Base-by-base conservation (phyloP, 1,140 invertebrate genomes). In the Eriocheir sinensis region DNA sequence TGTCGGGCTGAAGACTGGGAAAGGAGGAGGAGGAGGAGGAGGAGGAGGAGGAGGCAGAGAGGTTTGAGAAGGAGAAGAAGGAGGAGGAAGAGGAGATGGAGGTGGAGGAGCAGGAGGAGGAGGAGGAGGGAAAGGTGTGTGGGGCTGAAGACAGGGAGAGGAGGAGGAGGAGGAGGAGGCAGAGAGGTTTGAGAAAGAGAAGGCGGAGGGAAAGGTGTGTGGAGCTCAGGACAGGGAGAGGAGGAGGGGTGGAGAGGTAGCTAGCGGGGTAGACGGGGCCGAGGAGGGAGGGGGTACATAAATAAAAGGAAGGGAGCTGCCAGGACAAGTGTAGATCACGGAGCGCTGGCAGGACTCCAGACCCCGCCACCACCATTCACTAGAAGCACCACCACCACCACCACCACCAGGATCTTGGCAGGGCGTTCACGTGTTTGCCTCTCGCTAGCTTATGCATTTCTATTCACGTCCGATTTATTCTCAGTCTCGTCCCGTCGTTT, bases 361-460 rank as follows among this genome's bases (percentile, higher is more conserved):
- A 27, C 53, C 9, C 53, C 53, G 21, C n/a, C n/a, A n/a, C n/a
- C 53, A 60, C 53, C 53, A 60, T 60, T 60, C 53, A 60, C 8
- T 60, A 60, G 53, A 60, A 15, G 9, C 53, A 8, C 53, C 53
- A 60, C 53, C 53, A 60, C 53, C 8, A 60, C 53, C 53, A 2
- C 53, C 53, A 8, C 53, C 53, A 8, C 89, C 32, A 17, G 6
- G 32, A 0, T 90, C 48, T 90, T 90, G 89, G 89, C 89, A 90
- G 44, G 30, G 32, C 32, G n/a, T 2, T 36, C 89, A 90, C 89
- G 38, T 90, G 60, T 60, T 90, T 90, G 44, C 60, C 44, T 90
- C 48, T 90, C 40, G 38, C 89, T 90, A 30, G 86, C 86, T 89
- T 90, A 90, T 90, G 89, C 89, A 90, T 60, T 90, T 90, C 89